A percentile compares a stretch with the other conserved stretches of the same genome.
Conservation (phyloP, 1,140 invertebrate genomes). For the Lepidurus couesii region DNA sequence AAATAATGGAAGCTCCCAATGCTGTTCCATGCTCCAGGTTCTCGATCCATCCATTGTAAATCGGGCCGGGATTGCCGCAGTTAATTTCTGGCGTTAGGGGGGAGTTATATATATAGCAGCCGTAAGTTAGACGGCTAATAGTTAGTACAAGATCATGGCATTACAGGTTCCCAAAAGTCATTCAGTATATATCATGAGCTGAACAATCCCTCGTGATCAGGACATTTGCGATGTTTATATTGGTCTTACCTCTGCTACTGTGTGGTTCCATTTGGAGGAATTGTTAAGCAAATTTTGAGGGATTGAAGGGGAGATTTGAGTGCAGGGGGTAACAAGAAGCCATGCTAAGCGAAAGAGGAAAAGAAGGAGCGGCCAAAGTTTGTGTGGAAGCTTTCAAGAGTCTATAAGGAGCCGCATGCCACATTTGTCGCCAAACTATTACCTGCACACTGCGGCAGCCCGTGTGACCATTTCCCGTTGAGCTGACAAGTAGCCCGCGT, state of each 20-base stretch:
- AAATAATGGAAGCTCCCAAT: conserved; percentile 84
- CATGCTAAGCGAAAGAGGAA: conserved; percentile 33
- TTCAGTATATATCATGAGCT: too few species aligned
- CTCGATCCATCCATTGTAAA: conserved; percentile 94
- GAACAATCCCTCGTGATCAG: too few species aligned
- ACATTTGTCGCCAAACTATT: conserved; percentile 33
- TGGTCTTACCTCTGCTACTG: too few species aligned
- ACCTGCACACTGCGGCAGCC: conserved; percentile 74
- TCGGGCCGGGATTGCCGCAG: conserved; percentile 78
- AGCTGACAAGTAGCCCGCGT: conserved; percentile 81
- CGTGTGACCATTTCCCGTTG: conserved; percentile 76
- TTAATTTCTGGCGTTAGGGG: conserved; percentile 68
- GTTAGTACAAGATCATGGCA: conserved; percentile 33
- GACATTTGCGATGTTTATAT: too few species aligned
- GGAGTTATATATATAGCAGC: conserved; percentile 20
- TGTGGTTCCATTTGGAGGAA: not conserved
- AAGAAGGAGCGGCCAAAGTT: not conserved
- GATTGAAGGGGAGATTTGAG: not conserved
- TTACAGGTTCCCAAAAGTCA: too few species aligned
- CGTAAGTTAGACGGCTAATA: conserved; percentile 25
- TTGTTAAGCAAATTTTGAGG: not conserved
- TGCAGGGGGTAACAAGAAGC: conserved; percentile 35
- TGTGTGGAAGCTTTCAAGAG: not conserved
- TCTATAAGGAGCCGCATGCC: too few species aligned
- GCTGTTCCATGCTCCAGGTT: conserved; percentile 82